Percentiles rank a stretch among this genome's conserved stretches.
Evolutionary conservation across 2,888 invertebrate genomes (phyloP).

Genomic region (Phanerotoma sp.): DNA sequence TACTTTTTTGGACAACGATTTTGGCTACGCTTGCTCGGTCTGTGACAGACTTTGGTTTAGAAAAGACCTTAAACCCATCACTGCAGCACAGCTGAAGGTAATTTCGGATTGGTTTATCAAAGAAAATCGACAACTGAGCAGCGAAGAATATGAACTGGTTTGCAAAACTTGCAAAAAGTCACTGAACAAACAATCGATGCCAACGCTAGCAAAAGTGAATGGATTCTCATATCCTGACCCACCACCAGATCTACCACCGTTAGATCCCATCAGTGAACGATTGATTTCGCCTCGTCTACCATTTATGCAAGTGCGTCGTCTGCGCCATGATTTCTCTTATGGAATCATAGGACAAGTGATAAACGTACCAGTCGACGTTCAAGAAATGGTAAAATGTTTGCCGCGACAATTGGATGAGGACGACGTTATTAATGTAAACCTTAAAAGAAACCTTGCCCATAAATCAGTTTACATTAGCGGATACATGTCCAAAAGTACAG

Average conservation of each 20-base stretch:
- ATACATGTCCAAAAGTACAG: slow-evolving; percentile 30
- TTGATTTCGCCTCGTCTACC: slow-evolving; percentile 38
- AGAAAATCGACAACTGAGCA: background rate
- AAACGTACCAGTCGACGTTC: slow-evolving; percentile 39
- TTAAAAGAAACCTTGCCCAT: slow-evolving; percentile 34
- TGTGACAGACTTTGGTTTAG: slow-evolving; percentile 24
- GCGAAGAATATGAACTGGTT: background rate
- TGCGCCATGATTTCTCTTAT: slow-evolving; percentile 37
- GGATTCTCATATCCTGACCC: slow-evolving; percentile 35
- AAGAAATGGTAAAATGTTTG: slow-evolving; percentile 36
- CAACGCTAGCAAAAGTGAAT: slow-evolving; percentile 30
- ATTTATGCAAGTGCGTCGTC: slow-evolving; percentile 38
- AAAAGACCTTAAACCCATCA: slow-evolving; percentile 11
- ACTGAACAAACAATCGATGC: slow-evolving; percentile 17
- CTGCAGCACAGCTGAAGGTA: slow-evolving; percentile 4
- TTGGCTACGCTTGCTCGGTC: slow-evolving; percentile 9
- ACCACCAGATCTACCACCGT: slow-evolving; percentile 29
- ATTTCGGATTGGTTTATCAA: slow-evolving; percentile 5
- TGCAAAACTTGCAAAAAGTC: slow-evolving; percentile 11
- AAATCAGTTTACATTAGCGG: slow-evolving; percentile 36
- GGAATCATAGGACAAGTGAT: slow-evolving; percentile 41
- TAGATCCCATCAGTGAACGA: slow-evolving; percentile 35
- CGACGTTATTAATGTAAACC: slow-evolving; percentile 36
- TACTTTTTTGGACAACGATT: slow-evolving; percentile 25
- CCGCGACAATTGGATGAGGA: slow-evolving; percentile 40